phyloP scores from a whole-genome alignment of 1,140 invertebrate species.

The Nebria ingens region DNA sequence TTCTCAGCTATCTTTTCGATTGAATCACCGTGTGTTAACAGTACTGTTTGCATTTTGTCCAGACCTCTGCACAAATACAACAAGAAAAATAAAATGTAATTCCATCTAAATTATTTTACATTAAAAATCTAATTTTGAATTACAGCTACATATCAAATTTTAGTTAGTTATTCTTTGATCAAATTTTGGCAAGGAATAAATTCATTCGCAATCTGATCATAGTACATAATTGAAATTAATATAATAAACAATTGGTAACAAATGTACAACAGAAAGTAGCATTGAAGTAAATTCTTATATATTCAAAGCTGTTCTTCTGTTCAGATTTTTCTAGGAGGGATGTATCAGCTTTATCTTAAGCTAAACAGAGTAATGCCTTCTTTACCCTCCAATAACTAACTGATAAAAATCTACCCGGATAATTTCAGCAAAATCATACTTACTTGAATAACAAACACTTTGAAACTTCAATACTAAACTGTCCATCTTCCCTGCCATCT shows the following conservation, averaged over 20 bases:
- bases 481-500: conserved; percentile 88
- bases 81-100: background rate
- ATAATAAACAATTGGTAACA: background rate
- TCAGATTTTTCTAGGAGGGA: conserved; percentile 29
- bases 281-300: conserved; percentile 21
- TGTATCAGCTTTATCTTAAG: conserved; percentile 30
- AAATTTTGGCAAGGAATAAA: no score
- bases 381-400: conserved; percentile 23
- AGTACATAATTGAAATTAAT: conserved; percentile 4
- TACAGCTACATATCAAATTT: no score
- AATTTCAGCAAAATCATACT: conserved; percentile 37
- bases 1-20: conserved; percentile 81
- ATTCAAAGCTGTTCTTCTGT: conserved; percentile 16
- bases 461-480: conserved; percentile 77
- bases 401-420: background rate
- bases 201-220: no score
- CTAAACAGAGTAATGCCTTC: conserved; percentile 24
- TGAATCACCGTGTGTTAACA: conserved; percentile 95
- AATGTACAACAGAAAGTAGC: conserved; percentile 33
- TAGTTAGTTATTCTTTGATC: no score
- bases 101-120: no score
- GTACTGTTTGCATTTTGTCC: conserved; percentile 75
- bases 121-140: no score
- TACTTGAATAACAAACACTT: conserved; percentile 89
- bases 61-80: conserved; percentile 53